phyloP scores from a whole-genome alignment of 2,888 invertebrate species.

The Thera obeliscata region DNA sequence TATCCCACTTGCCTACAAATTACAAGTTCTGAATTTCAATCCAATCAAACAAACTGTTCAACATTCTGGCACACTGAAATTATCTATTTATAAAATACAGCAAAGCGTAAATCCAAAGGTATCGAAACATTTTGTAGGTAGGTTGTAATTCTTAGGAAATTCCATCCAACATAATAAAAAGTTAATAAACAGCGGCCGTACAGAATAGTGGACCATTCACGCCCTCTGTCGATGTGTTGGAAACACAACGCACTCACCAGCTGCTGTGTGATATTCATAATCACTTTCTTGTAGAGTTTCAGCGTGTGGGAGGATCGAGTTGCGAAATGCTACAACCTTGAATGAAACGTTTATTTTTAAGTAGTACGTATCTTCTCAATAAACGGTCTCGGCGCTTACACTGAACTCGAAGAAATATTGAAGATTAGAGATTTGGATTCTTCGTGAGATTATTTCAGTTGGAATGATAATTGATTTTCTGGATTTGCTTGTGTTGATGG shows the following conservation, averaged over 20 bases:
- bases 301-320: conserved; percentile 21
- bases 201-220: conserved; percentile 5
- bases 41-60: no score
- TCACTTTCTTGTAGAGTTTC: conserved; percentile 23
- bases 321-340: conserved; percentile 30
- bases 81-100: no score
- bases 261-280: conserved; percentile 16
- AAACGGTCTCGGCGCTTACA: conserved; percentile 10
- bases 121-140: not conserved
- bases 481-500: not conserved
- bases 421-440: not conserved
- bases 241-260: conserved; percentile 8
- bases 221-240: conserved; percentile 19
- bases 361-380: conserved; percentile 4
- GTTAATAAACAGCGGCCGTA: conserved; percentile 21
- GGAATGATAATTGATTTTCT: not conserved
- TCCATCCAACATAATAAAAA: conserved; percentile 18
- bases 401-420: not conserved
- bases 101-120: no score
- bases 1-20: no score
- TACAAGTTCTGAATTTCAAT: no score
- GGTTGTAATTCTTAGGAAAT: conserved; percentile 6
- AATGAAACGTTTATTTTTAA: conserved; percentile 30
- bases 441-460: not conserved
- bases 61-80: no score